Evolutionary conservation across 2,113 vertebrate genomes (phyloP).

Genomic region (Oryzias woworae): DNA sequence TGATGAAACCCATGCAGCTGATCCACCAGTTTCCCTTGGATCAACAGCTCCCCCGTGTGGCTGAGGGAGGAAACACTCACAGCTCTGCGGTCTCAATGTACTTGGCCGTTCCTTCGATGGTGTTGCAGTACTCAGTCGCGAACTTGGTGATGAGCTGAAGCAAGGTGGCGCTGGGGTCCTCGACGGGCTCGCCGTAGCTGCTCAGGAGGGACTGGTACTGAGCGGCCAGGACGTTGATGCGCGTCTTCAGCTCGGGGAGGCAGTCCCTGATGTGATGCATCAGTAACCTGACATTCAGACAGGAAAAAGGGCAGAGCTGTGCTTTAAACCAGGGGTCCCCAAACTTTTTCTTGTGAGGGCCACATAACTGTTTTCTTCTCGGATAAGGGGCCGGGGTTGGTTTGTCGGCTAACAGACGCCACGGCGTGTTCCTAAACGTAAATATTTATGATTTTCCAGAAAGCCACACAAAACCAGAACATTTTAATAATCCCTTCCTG

Average conservation of each 20-base stretch:
- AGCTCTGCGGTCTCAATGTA: conserved; percentile 98
- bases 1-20: conserved; percentile 59
- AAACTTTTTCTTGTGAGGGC: too few species aligned
- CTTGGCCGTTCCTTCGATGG: conserved; percentile 98
- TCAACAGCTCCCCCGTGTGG: conserved; percentile 60
- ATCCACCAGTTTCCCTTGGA: conserved; percentile 27
- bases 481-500: too few species aligned
- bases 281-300: conserved; percentile 80
- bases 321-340: neutral
- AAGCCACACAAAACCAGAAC: neutral
- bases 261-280: conserved; percentile 99
- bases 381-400: too few species aligned
- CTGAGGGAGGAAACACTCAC: conserved; percentile 76
- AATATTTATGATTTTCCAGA: too few species aligned
- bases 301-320: conserved; percentile 23
- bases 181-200: conserved; percentile 96
- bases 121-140: conserved; percentile 98
- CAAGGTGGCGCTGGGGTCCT: conserved; percentile 95
- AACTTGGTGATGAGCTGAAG: conserved; percentile 99
- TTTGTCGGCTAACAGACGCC: too few species aligned
- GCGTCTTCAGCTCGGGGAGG: conserved; percentile 95
- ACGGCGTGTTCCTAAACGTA: too few species aligned
- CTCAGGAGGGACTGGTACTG: conserved; percentile 97
- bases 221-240: conserved; percentile 95
- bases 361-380: too few species aligned